Conservation (phyloP, 1,140 invertebrate genomes). For the Melipona quadrifasciata region DNA sequence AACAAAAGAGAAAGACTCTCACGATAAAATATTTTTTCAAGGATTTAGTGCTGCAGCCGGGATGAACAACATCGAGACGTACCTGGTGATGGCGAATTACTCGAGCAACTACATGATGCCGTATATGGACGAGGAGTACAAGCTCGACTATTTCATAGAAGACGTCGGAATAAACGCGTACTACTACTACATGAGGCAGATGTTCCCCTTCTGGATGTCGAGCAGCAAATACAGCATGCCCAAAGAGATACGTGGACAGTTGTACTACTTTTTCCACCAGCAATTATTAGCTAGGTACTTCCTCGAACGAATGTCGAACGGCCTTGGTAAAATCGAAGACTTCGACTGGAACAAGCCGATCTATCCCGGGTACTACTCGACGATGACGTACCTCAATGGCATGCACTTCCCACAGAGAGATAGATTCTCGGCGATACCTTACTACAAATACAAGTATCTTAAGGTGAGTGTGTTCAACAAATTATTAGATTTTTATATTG, state of each 20-base stretch:
- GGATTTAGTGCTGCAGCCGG: slow-evolving; percentile 2
- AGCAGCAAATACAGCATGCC: slow-evolving; percentile 81
- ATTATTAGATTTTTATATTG: no score
- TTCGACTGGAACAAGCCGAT: slow-evolving; percentile 83
- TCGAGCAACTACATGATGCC: slow-evolving; percentile 67
- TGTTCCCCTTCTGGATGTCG: slow-evolving; percentile 86
- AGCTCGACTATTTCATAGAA: slow-evolving; percentile 88
- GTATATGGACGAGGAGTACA: slow-evolving; percentile 82
- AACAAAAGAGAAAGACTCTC: no score
- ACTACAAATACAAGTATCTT: slow-evolving; percentile 74
- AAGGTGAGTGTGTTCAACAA: slow-evolving; percentile 57
- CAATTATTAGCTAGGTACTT: slow-evolving; percentile 86
- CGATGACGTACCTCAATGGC: slow-evolving; percentile 86
- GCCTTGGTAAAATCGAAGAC: slow-evolving; percentile 83
- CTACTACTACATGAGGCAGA: slow-evolving; percentile 87
- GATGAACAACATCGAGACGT: slow-evolving; percentile 68
- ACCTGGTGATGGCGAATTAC: slow-evolving; percentile 76
- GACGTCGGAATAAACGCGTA: slow-evolving; percentile 87
- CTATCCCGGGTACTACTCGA: slow-evolving; percentile 85
- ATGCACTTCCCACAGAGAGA: slow-evolving; percentile 84
- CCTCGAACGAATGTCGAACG: slow-evolving; percentile 85
- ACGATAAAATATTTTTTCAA: background rate
- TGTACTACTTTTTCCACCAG: slow-evolving; percentile 84
- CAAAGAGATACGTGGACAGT: slow-evolving; percentile 83
- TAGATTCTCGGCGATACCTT: slow-evolving; percentile 70